Evolutionary conservation across 2,797 vertebrate genomes (phyloP), one percentile per base, ranked within the genome.

Genomic region (Podarcis siculus): DNA sequence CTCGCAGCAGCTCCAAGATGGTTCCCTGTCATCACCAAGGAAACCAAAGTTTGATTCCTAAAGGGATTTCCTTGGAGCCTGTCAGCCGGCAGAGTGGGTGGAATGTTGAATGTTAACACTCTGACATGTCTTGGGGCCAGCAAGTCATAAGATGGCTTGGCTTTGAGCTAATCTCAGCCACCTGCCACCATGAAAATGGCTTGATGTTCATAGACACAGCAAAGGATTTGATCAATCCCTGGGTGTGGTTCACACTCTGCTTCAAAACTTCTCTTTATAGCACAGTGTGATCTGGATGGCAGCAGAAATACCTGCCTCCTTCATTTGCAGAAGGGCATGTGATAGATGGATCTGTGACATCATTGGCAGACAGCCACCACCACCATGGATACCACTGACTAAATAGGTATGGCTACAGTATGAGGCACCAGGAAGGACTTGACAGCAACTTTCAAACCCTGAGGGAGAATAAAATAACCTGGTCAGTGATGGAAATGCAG

Each of bases 81-180:
- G 27, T 55, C 23, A 83, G 89, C 89, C 30, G 73, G 72, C 83
- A 61, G 75, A 75, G 83, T 27, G 55, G 90, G 91, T 86, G 79
- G 73, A 82, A 78, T 83, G 42, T n/a, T 32, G 9, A n/a, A 83
- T 79, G 55, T 87, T 55, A 78, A 86, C 84, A 79, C 92, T 73
- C 61, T 55, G 13, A 45, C 0, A 75, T 83, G 55, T 76, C 83
- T 87, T 0, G 8, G 0, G 66, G 86, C 88, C 79, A 32, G 64
- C n/a, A 72, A 91, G 83, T 92, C 93, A 91, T 76, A 85, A n/a
- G 0, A 88, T 58, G 72, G 49, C 86, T 73, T 7, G 84, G 25
- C 83, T 90, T 82, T 87, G 89, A 93, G 90, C 85, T 87, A 89
- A 64, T 92, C 87, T 80, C 90, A 90, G 92, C 89, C 92, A 94